These are phyloP conservation scores for Gallinago solitaria DNA, from an alignment of 2,797 vertebrate genomes.

Conservation along the genomic window DNA sequence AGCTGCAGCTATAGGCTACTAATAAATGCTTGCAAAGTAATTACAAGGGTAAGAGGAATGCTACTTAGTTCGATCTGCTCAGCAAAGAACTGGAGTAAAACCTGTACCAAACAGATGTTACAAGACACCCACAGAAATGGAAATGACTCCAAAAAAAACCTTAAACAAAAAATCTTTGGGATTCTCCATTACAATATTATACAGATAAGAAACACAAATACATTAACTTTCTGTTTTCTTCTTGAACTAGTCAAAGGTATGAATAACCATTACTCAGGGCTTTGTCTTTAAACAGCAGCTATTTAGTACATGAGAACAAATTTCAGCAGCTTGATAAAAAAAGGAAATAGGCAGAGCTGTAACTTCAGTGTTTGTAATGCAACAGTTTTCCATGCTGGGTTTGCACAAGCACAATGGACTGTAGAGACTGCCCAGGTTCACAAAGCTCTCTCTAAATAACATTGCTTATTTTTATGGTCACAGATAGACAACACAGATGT, in stretches of 20 bases:
- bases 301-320: neutral
- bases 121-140: accelerated
- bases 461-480: neutral
- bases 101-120: neutral
- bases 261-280: neutral
- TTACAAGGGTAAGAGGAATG: neutral
- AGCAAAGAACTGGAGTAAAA: neutral
- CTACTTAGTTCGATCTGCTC: neutral
- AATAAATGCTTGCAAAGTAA: neutral
- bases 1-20: neutral
- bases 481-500: neutral
- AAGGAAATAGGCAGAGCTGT: neutral
- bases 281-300: neutral
- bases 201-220: neutral
- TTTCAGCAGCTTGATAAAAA: neutral
- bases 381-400: neutral
- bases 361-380: neutral
- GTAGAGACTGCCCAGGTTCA: neutral
- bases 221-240: neutral
- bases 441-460: neutral
- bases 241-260: neutral
- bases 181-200: neutral
- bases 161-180: neutral
- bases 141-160: neutral
- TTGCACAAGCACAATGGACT: accelerated